Evolutionary conservation across 2,113 vertebrate species (phyloP), one percentile per base, ranked within the genome.

Genomic region (Pedionomus torquatus): DNA sequence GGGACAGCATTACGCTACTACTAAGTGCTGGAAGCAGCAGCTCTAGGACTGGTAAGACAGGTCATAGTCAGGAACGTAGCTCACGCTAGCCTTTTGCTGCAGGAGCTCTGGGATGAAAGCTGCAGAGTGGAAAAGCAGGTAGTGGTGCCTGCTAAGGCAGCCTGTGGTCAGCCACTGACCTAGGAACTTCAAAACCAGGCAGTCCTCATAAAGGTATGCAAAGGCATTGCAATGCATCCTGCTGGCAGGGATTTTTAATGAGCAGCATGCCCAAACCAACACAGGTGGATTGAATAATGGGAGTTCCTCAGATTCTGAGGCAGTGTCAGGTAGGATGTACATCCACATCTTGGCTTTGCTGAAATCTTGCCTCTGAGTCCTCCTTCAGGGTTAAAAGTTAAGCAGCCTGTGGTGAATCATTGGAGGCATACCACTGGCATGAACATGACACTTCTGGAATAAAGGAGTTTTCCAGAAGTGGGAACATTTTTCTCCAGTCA

Each of bases 31-130:
- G 43, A 74, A 72, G 31, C 69, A 80, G 25, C 57, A 58, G 69
- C 31, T 49, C 37, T 33, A 35, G 69, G 43, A 26, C 18, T 51
- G 20, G 10, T 23, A 23, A 44, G 54, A 64, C 23, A 64, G 49
- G 8, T 31, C 25, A 3, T 33, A 15, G 21, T 17, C 21, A 11
- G 23, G 24, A 30, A 17, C 0, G 0, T 20, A 51, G 16, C 28
- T 60, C 30, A n/a, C 3, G 9, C 6, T 51, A 46, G 55, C 21
- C 31, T 39, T 81, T 39, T 8, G 18, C 12, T 39, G 48, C 63
- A 14, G 46, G 30, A 7, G 0, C 9, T 35, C 37, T 15, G 13
- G 37, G 23, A 69, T 18, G 19, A 30, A 55, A 74, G 33, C 48
- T 41, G 70, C 28, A 14, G 60, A 9, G 24, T 17, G 11, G 54